Conservation (phyloP, 2,113 vertebrate genomes). For the Scomber scombrus region DNA sequence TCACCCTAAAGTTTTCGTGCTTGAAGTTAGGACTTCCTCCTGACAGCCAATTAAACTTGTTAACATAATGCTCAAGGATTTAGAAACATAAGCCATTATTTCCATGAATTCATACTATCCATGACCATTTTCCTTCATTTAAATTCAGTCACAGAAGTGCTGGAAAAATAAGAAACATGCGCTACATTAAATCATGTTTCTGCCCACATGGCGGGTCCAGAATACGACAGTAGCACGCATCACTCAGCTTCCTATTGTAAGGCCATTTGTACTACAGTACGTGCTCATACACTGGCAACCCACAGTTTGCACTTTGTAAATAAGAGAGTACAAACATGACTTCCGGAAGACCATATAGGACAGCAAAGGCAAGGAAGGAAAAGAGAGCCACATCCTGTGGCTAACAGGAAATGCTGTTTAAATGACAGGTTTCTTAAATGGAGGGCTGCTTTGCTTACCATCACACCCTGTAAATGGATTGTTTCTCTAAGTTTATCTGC, state of each 20-base stretch:
- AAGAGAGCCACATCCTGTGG: conserved; percentile 76
- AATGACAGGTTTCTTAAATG: conserved; percentile 79
- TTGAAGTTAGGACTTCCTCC: not conserved
- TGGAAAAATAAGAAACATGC: conserved; percentile 13
- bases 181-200: conserved; percentile 13
- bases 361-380: conserved; percentile 30
- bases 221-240: conserved; percentile 11
- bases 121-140: not conserved
- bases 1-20: conserved; percentile 2
- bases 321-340: conserved; percentile 56
- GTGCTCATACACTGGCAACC: conserved; percentile 48
- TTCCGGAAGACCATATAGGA: conserved; percentile 71
- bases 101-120: not conserved
- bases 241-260: conserved; percentile 33
- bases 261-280: conserved; percentile 45
- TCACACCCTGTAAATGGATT: conserved; percentile 68
- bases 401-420: conserved; percentile 76
- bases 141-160: not conserved
- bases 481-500: conserved; percentile 44
- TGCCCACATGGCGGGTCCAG: conserved; percentile 3
- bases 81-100: conserved; percentile 1
- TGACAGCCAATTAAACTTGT: not conserved
- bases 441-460: conserved; percentile 52
- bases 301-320: conserved; percentile 64
- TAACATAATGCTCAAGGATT: not conserved